Evolutionary conservation across 2,888 invertebrate species (phyloP).

Genomic region (Mantis religiosa): DNA sequence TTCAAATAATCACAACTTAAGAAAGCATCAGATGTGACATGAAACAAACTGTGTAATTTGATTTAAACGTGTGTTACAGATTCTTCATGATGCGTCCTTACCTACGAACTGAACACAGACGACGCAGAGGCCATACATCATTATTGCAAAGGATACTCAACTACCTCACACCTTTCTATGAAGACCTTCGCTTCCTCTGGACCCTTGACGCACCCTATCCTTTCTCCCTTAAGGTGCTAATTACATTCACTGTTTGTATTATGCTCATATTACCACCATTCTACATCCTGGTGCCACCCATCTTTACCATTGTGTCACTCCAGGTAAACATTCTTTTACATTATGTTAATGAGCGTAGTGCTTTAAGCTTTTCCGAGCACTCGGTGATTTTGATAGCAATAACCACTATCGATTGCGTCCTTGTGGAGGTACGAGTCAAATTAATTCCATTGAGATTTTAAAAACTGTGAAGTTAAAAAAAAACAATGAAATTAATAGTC

Average conservation of each 20-base stretch:
- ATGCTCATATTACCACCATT: slow-evolving; percentile 13
- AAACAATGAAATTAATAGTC: no score
- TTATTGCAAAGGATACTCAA: neutral
- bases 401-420: no score
- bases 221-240: slow-evolving; percentile 3
- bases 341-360: neutral
- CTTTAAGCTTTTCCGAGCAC: neutral
- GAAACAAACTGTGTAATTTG: no score
- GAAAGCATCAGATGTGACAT: no score
- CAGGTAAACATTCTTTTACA: slow-evolving; percentile 32
- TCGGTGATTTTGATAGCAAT: no score
- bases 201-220: neutral
- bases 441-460: no score
- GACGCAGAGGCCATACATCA: neutral
- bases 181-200: slow-evolving; percentile 4
- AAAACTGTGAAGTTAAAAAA: no score
- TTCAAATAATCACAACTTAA: no score
- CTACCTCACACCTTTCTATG: slow-evolving; percentile 8
- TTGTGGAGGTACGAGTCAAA: no score
- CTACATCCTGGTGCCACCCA: slow-evolving; percentile 4
- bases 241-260: neutral
- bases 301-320: neutral
- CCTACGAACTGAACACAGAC: neutral
- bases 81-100: neutral
- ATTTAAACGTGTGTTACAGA: no score